Evolutionary conservation across 2,888 invertebrate genomes (phyloP).

Genomic region (Ichneumon xanthorius): DNA sequence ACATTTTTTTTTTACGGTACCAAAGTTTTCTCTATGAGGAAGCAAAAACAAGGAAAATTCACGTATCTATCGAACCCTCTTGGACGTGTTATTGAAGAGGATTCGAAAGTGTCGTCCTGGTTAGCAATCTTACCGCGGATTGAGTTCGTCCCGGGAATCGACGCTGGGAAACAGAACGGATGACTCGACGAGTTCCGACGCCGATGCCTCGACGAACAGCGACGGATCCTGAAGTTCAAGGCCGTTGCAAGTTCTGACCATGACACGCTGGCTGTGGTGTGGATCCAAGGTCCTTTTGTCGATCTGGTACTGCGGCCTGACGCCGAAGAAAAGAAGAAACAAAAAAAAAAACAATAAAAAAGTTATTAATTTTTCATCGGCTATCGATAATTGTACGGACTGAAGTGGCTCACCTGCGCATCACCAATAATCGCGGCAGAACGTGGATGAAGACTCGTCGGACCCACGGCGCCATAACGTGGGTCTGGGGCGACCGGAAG

Average conservation of each 20-base stretch:
- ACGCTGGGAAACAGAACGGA: conserved; percentile 86
- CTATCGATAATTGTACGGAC: neutral
- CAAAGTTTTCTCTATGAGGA: neutral
- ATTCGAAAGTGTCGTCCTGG: neutral
- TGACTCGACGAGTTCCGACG: conserved; percentile 83
- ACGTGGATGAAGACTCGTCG: conserved; percentile 98
- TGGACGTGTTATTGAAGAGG: neutral
- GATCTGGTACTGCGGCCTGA: conserved; percentile 86
- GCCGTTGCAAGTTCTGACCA: conserved; percentile 92
- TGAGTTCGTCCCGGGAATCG: conserved; percentile 86
- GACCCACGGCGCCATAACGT: conserved; percentile 99
- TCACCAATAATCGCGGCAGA: conserved; percentile 96
- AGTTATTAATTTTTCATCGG: conserved; percentile 3
- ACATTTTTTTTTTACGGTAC: too few species aligned
- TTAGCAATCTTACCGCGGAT: conserved; percentile 84
- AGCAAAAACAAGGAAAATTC: neutral
- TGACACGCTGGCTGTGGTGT: conserved; percentile 86
- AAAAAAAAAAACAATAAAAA: neutral
- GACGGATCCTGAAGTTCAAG: conserved; percentile 89
- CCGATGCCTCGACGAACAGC: conserved; percentile 84
- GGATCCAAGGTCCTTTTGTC: conserved; percentile 82
- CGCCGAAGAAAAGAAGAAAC: neutral
- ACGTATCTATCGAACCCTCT: neutral
- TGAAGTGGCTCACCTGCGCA: conserved; percentile 88
- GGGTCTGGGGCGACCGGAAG: conserved; percentile 98